These are phyloP conservation scores for Tachysurus vachellii DNA, from an alignment of 2,113 vertebrate species.

Conservation along the genomic window DNA sequence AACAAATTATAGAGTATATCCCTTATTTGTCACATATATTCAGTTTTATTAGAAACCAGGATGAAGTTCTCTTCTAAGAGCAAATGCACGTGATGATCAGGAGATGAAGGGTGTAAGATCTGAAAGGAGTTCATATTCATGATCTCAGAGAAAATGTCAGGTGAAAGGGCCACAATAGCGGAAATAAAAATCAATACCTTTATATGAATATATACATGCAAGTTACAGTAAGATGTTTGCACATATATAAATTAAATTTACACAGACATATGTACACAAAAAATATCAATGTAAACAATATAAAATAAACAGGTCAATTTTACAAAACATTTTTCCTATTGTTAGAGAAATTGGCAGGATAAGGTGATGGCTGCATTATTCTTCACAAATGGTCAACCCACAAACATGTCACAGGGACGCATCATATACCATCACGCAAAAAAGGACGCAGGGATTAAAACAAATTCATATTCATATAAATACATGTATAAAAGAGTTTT, in stretches of 20 bases:
- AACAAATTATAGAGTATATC: background rate
- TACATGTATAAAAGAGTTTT: slow-evolving; percentile 6
- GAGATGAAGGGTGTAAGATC: background rate
- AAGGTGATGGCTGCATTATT: background rate
- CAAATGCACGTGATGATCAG: slow-evolving; percentile 2
- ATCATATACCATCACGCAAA: slow-evolving; percentile 11
- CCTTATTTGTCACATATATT: background rate
- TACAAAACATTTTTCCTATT: background rate
- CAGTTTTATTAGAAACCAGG: slow-evolving; percentile 34
- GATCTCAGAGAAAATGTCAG: slow-evolving; percentile 16
- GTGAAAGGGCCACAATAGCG: background rate
- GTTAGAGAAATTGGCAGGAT: background rate
- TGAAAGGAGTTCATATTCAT: slow-evolving; percentile 24
- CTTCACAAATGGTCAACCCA: background rate
- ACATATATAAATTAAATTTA: slow-evolving; percentile 45
- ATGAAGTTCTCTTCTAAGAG: slow-evolving; percentile 4
- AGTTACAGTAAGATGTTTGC: slow-evolving; percentile 34
- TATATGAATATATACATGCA: slow-evolving; percentile 40
- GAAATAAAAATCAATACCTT: slow-evolving; percentile 1
- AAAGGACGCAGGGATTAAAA: background rate
- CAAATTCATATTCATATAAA: background rate
- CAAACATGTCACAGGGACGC: background rate
- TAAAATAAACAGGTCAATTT: slow-evolving; percentile 16
- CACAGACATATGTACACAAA: slow-evolving; percentile 24
- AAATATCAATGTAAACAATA: slow-evolving; percentile 39